Conservation (phyloP, 2,113 vertebrate genomes). For the Ahaetulla prasina region DNA sequence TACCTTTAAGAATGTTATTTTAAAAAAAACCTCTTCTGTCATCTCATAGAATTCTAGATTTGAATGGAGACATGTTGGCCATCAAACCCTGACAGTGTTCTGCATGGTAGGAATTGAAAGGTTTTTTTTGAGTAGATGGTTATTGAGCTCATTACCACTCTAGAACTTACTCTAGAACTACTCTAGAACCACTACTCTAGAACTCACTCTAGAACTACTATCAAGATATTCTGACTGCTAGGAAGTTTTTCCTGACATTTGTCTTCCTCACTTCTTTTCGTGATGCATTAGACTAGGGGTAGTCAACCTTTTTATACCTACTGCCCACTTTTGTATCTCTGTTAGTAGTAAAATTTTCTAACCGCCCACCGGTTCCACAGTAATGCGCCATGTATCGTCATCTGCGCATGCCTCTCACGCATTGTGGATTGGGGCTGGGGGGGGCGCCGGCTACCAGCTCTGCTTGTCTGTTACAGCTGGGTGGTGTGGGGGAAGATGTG, state of each 20-base stretch:
- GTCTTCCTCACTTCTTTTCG: neutral
- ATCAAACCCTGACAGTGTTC: neutral
- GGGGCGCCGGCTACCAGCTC: no score
- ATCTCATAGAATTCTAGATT: neutral
- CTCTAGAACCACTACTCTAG: no score
- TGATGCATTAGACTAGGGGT: neutral
- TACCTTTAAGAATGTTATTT: neutral
- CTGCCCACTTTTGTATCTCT: no score
- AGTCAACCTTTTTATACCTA: no score
- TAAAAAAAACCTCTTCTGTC: neutral
- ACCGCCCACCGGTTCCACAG: no score
- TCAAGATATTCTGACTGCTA: neutral
- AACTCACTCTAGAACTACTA: neutral
- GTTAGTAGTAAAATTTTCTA: no score
- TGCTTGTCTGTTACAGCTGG: no score
- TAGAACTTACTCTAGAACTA: neutral
- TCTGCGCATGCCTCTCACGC: no score
- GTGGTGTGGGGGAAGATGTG: no score
- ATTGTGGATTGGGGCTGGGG: no score
- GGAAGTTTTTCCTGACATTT: neutral
- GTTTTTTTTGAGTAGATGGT: neutral
- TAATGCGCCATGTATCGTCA: no score
- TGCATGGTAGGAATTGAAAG: neutral
- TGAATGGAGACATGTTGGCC: neutral
- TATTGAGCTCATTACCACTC: neutral